phyloP scores from a whole-genome alignment of 2,888 invertebrate genomes.

The Crossocerus cetratus region DNA sequence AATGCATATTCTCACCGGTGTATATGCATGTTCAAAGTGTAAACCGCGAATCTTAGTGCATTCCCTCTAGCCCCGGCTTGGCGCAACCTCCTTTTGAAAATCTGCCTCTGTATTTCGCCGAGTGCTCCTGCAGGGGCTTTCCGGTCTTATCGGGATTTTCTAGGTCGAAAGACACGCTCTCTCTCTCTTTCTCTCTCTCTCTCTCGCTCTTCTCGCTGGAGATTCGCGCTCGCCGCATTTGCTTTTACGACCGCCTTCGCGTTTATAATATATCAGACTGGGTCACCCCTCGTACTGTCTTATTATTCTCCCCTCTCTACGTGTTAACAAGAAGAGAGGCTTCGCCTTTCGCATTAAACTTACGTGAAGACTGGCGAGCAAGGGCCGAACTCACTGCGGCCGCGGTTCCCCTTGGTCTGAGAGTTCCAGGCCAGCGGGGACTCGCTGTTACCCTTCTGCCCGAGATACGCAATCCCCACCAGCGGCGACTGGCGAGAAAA shows the following conservation, averaged over 20 bases:
- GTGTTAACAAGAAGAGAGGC: neutral
- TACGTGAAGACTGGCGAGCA: too few species aligned
- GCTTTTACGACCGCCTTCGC: conserved; percentile 12
- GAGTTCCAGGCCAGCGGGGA: too few species aligned
- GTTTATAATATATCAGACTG: conserved; percentile 6
- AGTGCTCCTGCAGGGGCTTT: conserved; percentile 26
- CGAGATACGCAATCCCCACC: too few species aligned
- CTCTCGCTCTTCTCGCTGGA: neutral
- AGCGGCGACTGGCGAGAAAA: too few species aligned
- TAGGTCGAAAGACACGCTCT: conserved; percentile 17
- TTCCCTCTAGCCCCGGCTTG: conserved; percentile 7
- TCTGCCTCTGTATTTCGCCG: conserved; percentile 15
- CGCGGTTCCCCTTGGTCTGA: too few species aligned
- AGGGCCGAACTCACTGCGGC: too few species aligned
- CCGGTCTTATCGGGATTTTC: conserved; percentile 39
- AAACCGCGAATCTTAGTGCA: too few species aligned
- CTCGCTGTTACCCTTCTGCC: too few species aligned
- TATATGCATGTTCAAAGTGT: too few species aligned
- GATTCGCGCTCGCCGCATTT: neutral
- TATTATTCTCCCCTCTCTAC: neutral
- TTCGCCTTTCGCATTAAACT: too few species aligned
- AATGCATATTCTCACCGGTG: too few species aligned
- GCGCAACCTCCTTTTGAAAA: conserved; percentile 31
- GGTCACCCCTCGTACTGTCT: neutral
- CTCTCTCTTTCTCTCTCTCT: too few species aligned